phyloP scores from a whole-genome alignment of 1,140 invertebrate species.

The Pinna nobilis region DNA sequence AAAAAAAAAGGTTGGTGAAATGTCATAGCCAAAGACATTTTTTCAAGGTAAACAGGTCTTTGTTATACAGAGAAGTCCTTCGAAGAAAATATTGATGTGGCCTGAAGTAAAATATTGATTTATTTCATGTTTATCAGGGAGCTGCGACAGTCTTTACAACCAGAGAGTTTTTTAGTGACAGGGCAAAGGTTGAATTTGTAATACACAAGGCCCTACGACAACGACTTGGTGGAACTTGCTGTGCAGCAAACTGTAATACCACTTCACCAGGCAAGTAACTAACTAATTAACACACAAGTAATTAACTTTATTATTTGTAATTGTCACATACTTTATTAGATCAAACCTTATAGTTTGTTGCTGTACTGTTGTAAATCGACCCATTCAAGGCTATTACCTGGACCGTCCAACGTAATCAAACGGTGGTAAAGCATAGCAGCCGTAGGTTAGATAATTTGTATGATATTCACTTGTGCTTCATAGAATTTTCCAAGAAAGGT shows the following conservation, averaged over 20 bases:
- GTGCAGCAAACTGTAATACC: slow-evolving; percentile 20
- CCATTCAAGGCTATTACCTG: too few species aligned
- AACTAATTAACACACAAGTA: too few species aligned
- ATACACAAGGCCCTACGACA: slow-evolving; percentile 57
- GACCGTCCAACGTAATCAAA: too few species aligned
- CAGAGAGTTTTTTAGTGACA: slow-evolving; percentile 52
- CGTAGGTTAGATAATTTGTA: too few species aligned
- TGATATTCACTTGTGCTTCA: too few species aligned
- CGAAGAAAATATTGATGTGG: slow-evolving; percentile 49
- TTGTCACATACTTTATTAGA: too few species aligned
- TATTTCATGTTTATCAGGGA: slow-evolving; percentile 56
- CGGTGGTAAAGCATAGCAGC: too few species aligned
- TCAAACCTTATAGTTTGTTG: too few species aligned
- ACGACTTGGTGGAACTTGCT: slow-evolving; percentile 57
- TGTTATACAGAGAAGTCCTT: slow-evolving; percentile 59
- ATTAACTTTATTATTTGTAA: too few species aligned
- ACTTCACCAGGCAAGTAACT: background rate
- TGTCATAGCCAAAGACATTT: background rate
- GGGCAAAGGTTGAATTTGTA: slow-evolving; percentile 47
- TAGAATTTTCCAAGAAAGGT: too few species aligned
- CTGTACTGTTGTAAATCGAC: too few species aligned
- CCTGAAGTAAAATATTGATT: slow-evolving; percentile 59
- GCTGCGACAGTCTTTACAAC: slow-evolving; percentile 55
- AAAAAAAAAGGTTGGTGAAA: background rate
- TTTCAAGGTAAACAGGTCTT: slow-evolving; percentile 51